Evolutionary conservation across 2,113 vertebrate genomes (phyloP).

Genomic region (Monopterus albus): DNA sequence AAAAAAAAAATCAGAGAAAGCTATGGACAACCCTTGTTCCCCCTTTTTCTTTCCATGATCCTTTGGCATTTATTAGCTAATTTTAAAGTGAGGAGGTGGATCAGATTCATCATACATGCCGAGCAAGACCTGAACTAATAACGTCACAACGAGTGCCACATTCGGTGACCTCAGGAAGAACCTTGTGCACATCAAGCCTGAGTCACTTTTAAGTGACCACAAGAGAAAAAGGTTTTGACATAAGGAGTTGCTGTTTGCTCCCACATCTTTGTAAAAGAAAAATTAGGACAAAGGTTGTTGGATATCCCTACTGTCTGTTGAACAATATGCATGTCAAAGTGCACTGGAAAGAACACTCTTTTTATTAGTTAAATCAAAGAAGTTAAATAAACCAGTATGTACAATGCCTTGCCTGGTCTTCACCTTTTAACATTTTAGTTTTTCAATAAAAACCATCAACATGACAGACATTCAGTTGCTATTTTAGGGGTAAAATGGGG

Average conservation of each 20-base stretch:
- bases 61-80: conserved; percentile 33
- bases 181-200: conserved; percentile 36
- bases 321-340: conserved; percentile 66
- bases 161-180: conserved; percentile 19
- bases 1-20: not conserved
- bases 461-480: too few relatives aligned
- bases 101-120: conserved; percentile 3
- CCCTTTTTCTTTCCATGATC: conserved; percentile 8
- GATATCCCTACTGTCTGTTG: conserved; percentile 47
- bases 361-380: conserved; percentile 4
- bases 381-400: too few relatives aligned
- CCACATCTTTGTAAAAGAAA: conserved; percentile 59
- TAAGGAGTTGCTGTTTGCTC: conserved; percentile 50
- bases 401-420: too few relatives aligned
- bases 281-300: conserved; percentile 58
- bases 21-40: conserved; percentile 8
- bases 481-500: too few relatives aligned
- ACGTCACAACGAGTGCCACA: conserved; percentile 24
- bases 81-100: conserved; percentile 30
- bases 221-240: conserved; percentile 37
- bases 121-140: not conserved
- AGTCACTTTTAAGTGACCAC: conserved; percentile 51
- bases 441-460: too few relatives aligned
- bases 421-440: too few relatives aligned
- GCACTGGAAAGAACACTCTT: conserved; percentile 28